These are phyloP conservation scores for Sussaba pulchella DNA, from an alignment of 2,888 invertebrate genomes.

Conservation along the genomic window DNA sequence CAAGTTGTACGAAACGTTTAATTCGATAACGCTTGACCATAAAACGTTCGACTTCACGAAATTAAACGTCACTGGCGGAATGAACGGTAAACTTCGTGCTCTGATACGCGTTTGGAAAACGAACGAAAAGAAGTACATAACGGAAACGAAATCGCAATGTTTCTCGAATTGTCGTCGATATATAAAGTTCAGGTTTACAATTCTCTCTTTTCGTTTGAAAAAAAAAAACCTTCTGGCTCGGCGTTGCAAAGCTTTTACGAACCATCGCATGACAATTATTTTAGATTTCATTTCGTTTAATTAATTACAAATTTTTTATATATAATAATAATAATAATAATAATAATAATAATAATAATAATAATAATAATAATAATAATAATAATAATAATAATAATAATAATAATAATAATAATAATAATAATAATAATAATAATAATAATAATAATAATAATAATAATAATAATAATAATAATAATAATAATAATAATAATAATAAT, in stretches of 20 bases:
- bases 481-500: too few relatives aligned
- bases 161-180: conserved; percentile 16
- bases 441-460: background rate
- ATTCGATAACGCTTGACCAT: conserved; percentile 61
- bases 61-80: conserved; percentile 42
- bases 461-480: background rate
- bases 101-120: conserved; percentile 37
- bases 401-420: background rate
- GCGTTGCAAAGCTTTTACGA: too few relatives aligned
- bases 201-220: background rate
- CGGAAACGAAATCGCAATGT: conserved; percentile 15
- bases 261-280: too few relatives aligned
- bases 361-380: background rate
- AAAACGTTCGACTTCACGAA: conserved; percentile 51
- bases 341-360: too few relatives aligned
- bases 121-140: conserved; percentile 21
- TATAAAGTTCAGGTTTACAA: background rate
- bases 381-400: too few relatives aligned
- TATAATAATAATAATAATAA: too few relatives aligned
- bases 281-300: background rate
- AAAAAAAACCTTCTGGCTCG: background rate
- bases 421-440: too few relatives aligned
- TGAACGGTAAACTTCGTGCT: conserved; percentile 32
- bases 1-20: conserved; percentile 44
- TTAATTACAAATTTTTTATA: too few relatives aligned